phyloP scores from a whole-genome alignment of 2,888 invertebrate species.

The Thymelicus acteon region DNA sequence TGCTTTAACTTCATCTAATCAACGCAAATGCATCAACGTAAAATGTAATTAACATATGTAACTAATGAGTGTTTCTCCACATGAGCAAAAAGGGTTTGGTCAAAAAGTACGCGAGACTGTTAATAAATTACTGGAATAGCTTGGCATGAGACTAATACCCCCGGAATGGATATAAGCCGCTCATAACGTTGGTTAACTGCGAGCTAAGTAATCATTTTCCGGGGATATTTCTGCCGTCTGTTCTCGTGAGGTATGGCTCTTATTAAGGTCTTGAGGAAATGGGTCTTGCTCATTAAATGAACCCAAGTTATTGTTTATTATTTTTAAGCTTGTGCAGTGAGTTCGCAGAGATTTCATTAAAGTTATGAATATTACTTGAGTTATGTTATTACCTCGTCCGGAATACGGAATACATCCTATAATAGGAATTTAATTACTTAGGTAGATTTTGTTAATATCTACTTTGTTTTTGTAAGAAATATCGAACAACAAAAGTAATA shows the following conservation, averaged over 20 bases:
- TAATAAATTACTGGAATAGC: constrained; percentile 84
- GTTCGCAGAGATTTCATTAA: constrained; percentile 12
- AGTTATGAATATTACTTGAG: constrained; percentile 25
- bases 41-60: background rate
- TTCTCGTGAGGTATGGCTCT: constrained; percentile 66
- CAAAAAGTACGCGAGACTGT: constrained; percentile 67
- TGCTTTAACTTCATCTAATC: too few species aligned
- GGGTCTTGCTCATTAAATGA: constrained; percentile 42
- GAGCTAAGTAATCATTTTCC: constrained; percentile 81
- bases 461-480: too few species aligned
- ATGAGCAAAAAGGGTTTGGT: background rate
- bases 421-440: too few species aligned
- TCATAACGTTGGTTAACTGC: constrained; percentile 77
- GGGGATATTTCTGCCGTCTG: constrained; percentile 81
- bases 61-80: constrained; percentile 31
- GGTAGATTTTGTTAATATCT: too few species aligned
- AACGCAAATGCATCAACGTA: too few species aligned
- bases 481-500: too few species aligned
- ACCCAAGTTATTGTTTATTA: constrained; percentile 22
- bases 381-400: background rate
- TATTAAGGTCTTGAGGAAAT: constrained; percentile 63
- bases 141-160: constrained; percentile 77
- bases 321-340: constrained; percentile 28
- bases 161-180: constrained; percentile 80
- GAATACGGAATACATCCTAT: too few species aligned